Evolutionary conservation across 2,113 vertebrate genomes (phyloP).

Genomic region (Burhinus bistriatus): DNA sequence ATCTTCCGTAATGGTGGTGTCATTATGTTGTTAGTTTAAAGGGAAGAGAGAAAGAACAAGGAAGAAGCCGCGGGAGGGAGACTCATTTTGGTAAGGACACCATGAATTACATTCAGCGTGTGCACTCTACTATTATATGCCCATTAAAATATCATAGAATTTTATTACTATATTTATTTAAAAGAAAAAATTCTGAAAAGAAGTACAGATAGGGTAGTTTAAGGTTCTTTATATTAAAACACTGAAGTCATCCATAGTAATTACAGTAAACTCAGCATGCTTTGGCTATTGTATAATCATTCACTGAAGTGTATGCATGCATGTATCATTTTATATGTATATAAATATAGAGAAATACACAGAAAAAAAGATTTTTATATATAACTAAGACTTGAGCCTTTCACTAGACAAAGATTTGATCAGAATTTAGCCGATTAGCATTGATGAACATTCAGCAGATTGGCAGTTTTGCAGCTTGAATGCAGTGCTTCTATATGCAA

Average conservation of each 20-base stretch:
- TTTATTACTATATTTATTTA: not conserved
- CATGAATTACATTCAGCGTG: not conserved
- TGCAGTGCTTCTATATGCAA: not conserved
- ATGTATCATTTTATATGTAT: not conserved
- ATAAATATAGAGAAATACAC: not conserved
- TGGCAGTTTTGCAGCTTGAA: not conserved
- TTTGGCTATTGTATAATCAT: not conserved
- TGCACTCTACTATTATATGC: not conserved
- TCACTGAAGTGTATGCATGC: not conserved
- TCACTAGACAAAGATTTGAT: not conserved
- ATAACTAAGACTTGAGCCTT: not conserved
- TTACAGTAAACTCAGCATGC: not conserved
- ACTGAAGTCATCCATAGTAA: not conserved
- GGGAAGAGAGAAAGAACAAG: not conserved
- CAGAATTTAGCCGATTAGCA: not conserved
- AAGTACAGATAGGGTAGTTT: not conserved
- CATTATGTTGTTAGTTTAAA: not conserved
- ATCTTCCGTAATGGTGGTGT: not conserved
- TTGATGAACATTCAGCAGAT: not conserved
- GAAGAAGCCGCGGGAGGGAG: not conserved
- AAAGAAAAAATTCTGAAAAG: not conserved
- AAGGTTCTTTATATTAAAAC: not conserved
- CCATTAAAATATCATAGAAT: not conserved
- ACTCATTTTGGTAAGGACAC: not conserved
- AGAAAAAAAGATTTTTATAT: not conserved